These are phyloP conservation scores for Plagodis pulveraria DNA, from an alignment of 2,888 invertebrate species.

Conservation along the genomic window DNA sequence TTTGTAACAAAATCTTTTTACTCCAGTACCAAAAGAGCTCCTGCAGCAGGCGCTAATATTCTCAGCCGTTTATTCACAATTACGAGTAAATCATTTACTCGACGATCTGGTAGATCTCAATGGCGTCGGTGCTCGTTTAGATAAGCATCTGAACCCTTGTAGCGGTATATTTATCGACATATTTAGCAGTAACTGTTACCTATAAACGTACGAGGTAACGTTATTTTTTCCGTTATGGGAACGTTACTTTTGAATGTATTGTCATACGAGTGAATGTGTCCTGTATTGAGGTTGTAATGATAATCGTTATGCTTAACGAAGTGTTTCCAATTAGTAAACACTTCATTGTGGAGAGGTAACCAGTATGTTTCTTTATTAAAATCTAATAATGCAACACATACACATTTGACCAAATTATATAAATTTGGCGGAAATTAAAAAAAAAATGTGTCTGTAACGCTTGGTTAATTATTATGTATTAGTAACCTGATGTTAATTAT, in stretches of 20 bases:
- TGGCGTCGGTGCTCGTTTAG: constrained; percentile 46
- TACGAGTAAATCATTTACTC: constrained; percentile 37
- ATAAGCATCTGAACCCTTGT: constrained; percentile 47
- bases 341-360: too few relatives aligned
- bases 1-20: too few relatives aligned
- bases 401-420: too few relatives aligned
- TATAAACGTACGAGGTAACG: constrained; percentile 29
- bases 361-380: too few relatives aligned
- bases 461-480: too few relatives aligned
- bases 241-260: constrained; percentile 2
- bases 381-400: too few relatives aligned
- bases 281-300: background rate
- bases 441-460: too few relatives aligned
- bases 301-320: background rate
- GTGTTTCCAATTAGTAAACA: too few relatives aligned
- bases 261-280: background rate
- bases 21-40: too few relatives aligned
- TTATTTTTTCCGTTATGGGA: constrained; percentile 14
- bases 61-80: constrained; percentile 18
- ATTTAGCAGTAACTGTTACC: constrained; percentile 56
- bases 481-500: too few relatives aligned
- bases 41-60: too few relatives aligned
- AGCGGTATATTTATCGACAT: constrained; percentile 52
- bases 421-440: too few relatives aligned
- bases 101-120: constrained; percentile 36